Evolutionary conservation across 1,140 invertebrate species (phyloP), one percentile per base, ranked within the genome.

Genomic region (Solenopsis invicta): DNA sequence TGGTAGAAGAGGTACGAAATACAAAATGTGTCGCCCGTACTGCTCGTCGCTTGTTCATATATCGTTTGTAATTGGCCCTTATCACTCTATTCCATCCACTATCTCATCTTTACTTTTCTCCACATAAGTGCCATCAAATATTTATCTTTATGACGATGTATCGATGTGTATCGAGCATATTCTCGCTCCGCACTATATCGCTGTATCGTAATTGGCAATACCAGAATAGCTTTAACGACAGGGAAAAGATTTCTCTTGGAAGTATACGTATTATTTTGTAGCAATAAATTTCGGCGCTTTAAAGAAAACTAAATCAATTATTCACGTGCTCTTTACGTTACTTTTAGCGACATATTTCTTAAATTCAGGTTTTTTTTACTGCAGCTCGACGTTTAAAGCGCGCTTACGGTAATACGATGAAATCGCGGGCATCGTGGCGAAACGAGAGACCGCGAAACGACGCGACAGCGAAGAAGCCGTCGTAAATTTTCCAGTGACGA

Each of bases 401-500:
- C 85, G 62, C 76, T 92, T 91, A 88, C 85, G 77, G 74, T 89
- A 88, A 89, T 81, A 87, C 34, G 74, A 87, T 81, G 87, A 89
- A 89, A 90, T 89, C 84, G 75, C 67, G 77, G 76, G 56, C 61
- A 69, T 52, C 21, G 62, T 52, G 61, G 66, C 41, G 76, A 80
- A 76, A 50, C 64, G 85, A 52, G 45, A 80, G 75, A 86, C 45
- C 50, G 50, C 54, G 59, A 72, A 86, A 67, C 59, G 48, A 80
- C 66, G 48, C 54, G 71, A 62, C 66, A 45, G 45, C 18, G 75
- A 72, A 88, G 86, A 87, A 61, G 48, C 50, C 48, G 86, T 86
- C 92, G 89, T 92, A 90, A 92, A 92, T 92, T 92, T 87, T 72
- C 85, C 75, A 90, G 90, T 76, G 72, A 87, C 88, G 88, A 90